These are phyloP conservation scores for Dryoscopus gambensis DNA, from an alignment of 2,113 vertebrate genomes.

Conservation along the genomic window DNA sequence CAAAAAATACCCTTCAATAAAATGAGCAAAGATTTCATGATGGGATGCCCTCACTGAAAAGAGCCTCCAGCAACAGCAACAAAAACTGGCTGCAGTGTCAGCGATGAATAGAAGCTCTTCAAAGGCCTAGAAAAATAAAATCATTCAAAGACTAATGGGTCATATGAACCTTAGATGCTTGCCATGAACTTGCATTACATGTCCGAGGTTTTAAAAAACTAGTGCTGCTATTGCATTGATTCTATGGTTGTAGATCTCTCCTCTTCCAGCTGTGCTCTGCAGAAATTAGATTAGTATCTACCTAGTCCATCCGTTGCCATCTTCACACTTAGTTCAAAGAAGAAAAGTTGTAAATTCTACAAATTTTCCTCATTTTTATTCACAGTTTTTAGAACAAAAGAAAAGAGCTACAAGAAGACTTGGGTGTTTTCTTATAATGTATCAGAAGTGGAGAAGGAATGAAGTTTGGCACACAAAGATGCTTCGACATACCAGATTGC, in stretches of 20 bases:
- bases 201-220: neutral
- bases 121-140: slow-evolving; percentile 31
- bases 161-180: neutral
- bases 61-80: slow-evolving; percentile 2
- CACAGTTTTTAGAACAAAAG: neutral
- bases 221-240: neutral
- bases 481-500: neutral
- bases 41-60: neutral
- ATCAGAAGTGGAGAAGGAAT: neutral
- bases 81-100: neutral
- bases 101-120: neutral
- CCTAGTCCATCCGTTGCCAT: neutral
- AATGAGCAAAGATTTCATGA: slow-evolving; percentile 9
- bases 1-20: slow-evolving; percentile 31
- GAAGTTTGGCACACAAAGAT: neutral
- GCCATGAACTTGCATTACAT: neutral
- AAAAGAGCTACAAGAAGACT: neutral
- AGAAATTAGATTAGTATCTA: neutral
- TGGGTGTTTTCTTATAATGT: neutral
- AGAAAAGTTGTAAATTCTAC: neutral
- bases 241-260: neutral
- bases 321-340: neutral
- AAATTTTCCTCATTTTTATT: neutral
- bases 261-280: neutral
- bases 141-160: neutral